Evolutionary conservation across 2,888 invertebrate species (phyloP), one percentile per base, ranked within the genome.

Genomic region (Drosophila atroscutellata): DNA sequence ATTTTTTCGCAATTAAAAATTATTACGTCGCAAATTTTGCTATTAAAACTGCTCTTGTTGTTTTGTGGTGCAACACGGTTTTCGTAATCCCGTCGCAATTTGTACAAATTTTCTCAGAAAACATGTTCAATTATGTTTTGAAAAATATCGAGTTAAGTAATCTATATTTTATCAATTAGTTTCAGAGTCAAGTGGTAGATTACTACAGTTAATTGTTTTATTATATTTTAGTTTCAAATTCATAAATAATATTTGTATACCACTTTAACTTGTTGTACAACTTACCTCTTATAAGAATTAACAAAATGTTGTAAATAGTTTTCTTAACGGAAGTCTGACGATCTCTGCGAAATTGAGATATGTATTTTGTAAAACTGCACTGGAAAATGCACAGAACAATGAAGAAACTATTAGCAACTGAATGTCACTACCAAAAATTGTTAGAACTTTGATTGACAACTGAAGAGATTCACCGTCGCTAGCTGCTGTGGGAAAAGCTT

Each of bases 381-480:
- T 75, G 58, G 2, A 66, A 81, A 72, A 60, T 57, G 50, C 80
- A 68, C 82, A 56, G 77, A 51, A 51, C 42, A 70, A 51, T 42
- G 34, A 30, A 32, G 26, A 78, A 47, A 47, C 49, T n/a, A 34
- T 42, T 39, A 13, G 30, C 47, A 62, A 51, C 37, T 70, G 28
- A 30, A 11, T 47, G 45, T 30, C 73, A 74, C 71, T 72, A 70
- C 57, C 13, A 26, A 68, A 75, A 72, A 55, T 24, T 60, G 51
- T 51, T 66, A 47, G 60, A 39, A 70, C 47, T 32, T 45, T 61
- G 49, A 20, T 28, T 45, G 20, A 56, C 9, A 45, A 62, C 45
- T 32, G 7, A 45, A n/a, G 18, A 30, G 47, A 80, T 80, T 89
- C 75, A 86, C 86, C 86, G 86, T 74, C 72, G 75, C 70, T 80